Percentiles rank a stretch among this genome's conserved stretches.
Evolutionary conservation across 1,140 invertebrate genomes (phyloP).

Genomic region (Calephelis nemesis): DNA sequence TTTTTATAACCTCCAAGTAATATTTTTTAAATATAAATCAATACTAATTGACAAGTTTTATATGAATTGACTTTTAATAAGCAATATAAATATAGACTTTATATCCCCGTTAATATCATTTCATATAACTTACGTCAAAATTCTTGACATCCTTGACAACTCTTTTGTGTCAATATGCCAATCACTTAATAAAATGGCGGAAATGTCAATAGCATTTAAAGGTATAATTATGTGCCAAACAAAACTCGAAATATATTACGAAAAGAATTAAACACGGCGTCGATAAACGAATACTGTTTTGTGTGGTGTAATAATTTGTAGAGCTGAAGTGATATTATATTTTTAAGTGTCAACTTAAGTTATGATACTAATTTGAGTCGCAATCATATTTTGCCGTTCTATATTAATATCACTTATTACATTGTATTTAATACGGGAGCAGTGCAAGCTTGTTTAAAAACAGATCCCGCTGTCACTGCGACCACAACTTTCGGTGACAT

Average conservation of each 20-base stretch:
- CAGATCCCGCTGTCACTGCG: too few relatives aligned
- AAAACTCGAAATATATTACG: slow-evolving; percentile 44
- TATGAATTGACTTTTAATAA: slow-evolving; percentile 11
- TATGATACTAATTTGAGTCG: too few relatives aligned
- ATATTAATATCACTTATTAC: too few relatives aligned
- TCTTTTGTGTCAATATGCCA: slow-evolving; percentile 26
- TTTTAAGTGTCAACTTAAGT: too few relatives aligned
- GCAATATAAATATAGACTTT: background rate
- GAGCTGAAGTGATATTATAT: too few relatives aligned
- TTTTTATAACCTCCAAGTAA: slow-evolving; percentile 10
- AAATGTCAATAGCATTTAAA: slow-evolving; percentile 33
- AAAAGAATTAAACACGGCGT: slow-evolving; percentile 54
- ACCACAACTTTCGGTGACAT: too few relatives aligned
- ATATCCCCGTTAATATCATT: background rate
- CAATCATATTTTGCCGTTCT: too few relatives aligned
- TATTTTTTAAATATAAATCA: slow-evolving; percentile 9
- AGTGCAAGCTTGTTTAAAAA: too few relatives aligned
- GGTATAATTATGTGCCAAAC: slow-evolving; percentile 26
- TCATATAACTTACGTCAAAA: slow-evolving; percentile 8
- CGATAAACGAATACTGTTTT: slow-evolving; percentile 35
- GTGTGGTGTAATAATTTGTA: background rate
- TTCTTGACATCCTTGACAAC: slow-evolving; percentile 24
- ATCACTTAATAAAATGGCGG: slow-evolving; percentile 30
- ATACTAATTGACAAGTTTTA: slow-evolving; percentile 7
- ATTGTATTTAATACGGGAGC: too few relatives aligned